Base-by-base conservation (phyloP, 2,888 invertebrate genomes). In the Allophyes oxyacanthae region DNA sequence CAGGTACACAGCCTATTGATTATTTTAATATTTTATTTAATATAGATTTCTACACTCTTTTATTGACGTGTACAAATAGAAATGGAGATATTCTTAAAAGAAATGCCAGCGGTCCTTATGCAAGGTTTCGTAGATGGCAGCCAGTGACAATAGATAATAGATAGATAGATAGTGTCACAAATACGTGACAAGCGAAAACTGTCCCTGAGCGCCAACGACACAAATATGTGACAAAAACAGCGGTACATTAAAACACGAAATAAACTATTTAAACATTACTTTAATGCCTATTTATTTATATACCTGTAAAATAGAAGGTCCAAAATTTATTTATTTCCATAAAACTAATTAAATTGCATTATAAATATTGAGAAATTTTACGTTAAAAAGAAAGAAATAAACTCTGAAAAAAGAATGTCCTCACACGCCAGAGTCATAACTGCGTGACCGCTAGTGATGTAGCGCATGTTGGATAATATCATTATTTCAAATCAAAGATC, bases 221-320 rank as follows among this genome's bases (percentile, higher is more conserved):
- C 28, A 43, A 43, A 43, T 32, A 43, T 32, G 25, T 32, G 43
- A 32, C 32, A 43, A 43, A 43, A 43, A 25, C 14, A 14, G 25
- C 32, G 30, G 25, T 15, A 15, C 32, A 32, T 25, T 25, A 43
- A 32, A 43, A 43, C 30, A 43, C 32, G 30, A 43, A 43, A 32
- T 43, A 43, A 43, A 43, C 43, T 25, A 43, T 43, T 43, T 32
- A 32, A 43, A 25, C 42, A 42, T 42, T 30, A 42, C 42, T 42
- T 45, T 45, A 25, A 36, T 45, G 34, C 36, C 34, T 45, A 33
- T 45, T 45, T 45, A 45, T 45, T 45, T 45, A 36, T 45, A 45
- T 45, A 20, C 32, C 36, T 33, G 14, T 36, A 45, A 45, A 45
- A 44, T 44, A 33, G 33, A 44, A 44, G 20, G 15, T 44, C 33